Percentiles rank a stretch among this genome's conserved stretches.
phyloP scores from a whole-genome alignment of 35 echinoderm and acorn worm genomes.

The Anneissia japonica region DNA sequence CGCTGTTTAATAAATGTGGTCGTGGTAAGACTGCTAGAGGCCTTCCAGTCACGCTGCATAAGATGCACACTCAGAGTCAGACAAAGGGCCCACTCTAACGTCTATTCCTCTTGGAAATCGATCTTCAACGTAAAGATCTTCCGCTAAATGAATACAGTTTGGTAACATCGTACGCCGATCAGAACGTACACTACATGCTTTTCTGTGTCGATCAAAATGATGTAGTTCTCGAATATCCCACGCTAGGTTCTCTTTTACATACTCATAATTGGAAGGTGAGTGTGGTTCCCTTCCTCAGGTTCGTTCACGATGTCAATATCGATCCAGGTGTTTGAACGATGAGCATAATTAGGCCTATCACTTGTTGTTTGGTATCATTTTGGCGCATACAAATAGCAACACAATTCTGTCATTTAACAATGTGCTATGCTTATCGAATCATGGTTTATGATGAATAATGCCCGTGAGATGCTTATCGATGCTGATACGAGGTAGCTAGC shows the following conservation, averaged over 20 bases:
- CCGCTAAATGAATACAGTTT: not conserved
- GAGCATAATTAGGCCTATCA: not conserved
- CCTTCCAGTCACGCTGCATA: not conserved
- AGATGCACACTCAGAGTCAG: not conserved
- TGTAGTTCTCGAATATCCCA: not conserved
- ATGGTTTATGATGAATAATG: not conserved
- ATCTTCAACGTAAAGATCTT: not conserved
- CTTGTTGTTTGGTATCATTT: not conserved
- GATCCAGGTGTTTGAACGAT: not conserved
- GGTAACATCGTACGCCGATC: not conserved
- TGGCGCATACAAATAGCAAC: not conserved
- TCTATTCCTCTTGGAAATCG: not conserved
- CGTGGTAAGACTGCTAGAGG: not conserved
- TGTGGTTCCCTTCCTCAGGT: not conserved
- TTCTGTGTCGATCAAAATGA: not conserved
- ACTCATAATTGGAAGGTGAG: not conserved
- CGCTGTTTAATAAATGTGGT: not conserved
- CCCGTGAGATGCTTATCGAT: not conserved
- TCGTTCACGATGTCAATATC: not conserved
- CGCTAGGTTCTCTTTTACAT: not conserved
- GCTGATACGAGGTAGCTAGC: too few relatives aligned
- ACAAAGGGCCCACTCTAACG: not conserved
- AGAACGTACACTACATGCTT: not conserved
- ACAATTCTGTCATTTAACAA: not conserved
- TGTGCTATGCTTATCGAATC: not conserved